A percentile compares a stretch with the other conserved stretches of the same genome.
Evolutionary conservation across 1,140 invertebrate species (phyloP).

Genomic region (Lordiphosa collinella): DNA sequence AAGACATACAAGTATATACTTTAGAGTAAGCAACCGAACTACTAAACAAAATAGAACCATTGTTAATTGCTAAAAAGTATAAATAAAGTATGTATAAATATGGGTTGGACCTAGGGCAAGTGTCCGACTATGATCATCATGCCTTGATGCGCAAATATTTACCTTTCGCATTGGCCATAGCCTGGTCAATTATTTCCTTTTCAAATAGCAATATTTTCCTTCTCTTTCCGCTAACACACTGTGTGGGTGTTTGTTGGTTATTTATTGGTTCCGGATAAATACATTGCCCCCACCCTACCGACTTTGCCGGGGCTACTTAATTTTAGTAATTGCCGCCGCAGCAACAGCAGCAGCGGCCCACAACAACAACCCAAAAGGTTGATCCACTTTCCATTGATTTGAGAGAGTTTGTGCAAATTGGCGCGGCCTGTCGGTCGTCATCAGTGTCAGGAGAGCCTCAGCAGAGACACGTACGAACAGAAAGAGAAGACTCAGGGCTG

Average conservation of each 20-base stretch:
- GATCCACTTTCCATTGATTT: constrained; percentile 37
- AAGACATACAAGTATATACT: too few species aligned
- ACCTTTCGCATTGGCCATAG: too few species aligned
- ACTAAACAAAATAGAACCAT: too few species aligned
- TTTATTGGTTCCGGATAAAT: constrained; percentile 57
- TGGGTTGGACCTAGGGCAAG: too few species aligned
- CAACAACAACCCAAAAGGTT: constrained; percentile 22
- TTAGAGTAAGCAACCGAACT: too few species aligned
- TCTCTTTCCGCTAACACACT: too few species aligned
- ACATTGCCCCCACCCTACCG: constrained; percentile 34
- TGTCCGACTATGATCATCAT: too few species aligned
- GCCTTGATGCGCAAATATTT: too few species aligned
- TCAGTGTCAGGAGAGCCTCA: constrained; percentile 41
- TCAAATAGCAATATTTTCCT: too few species aligned
- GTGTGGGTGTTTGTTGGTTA: constrained; percentile 34
- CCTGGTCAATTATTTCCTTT: too few species aligned
- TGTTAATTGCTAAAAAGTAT: too few species aligned
- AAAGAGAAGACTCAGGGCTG: constrained; percentile 18
- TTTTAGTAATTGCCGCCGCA: constrained; percentile 40
- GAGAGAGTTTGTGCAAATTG: background rate
- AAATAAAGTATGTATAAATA: too few species aligned
- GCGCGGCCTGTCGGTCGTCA: constrained; percentile 25
- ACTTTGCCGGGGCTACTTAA: constrained; percentile 42
- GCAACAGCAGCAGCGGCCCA: background rate
- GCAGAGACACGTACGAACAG: background rate